Base-by-base conservation (phyloP, 92 coral and sea anemone species). In the Umimayanthus chanpuru region DNA sequence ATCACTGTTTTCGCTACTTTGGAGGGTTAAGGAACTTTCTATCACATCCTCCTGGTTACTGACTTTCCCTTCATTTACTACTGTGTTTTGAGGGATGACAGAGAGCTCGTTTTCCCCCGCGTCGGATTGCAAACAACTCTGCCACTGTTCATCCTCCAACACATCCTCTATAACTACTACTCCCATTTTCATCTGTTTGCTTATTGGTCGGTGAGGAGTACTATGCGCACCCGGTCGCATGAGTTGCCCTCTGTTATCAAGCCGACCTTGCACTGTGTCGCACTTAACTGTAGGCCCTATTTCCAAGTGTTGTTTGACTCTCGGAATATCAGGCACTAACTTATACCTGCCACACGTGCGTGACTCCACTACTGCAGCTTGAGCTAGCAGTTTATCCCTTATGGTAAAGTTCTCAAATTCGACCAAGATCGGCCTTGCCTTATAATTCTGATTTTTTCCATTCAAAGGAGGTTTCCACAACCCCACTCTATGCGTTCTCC, bases 311-410 rank as follows among this genome's bases (percentile, higher is more conserved):
- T 71, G 76, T 12, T 71, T 71, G 4, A 71, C 76, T 12, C 76
- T 71, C 14, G 76, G 76, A 71, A 71, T 71, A 71, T 71, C 76
- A 4, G 76, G 76, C 76, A 71, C 76, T 2, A 71, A 2, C 23
- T 12, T 29, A 71, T 71, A 71, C 14, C 76, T 71, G 9, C 76
- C 76, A 29, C 10, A 5, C 23, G 76, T 71, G 38, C 76, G 76
- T 3, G 76, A n/a, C 38, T 71, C 76, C 14, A 71, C 38, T 1
- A 71, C 76, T 71, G 76, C 76, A 23, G 76, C 76, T 71, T 71
- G 76, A 21, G 76, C 76, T 71, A 71, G 76, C 76, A 71, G 76
- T 29, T 71, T 71, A 12, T 71, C 76, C 76, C 76, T 5, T 2
- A 71, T 21, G 9, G 32, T 12, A 71, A 71, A 71, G 76, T 71